Conservation (phyloP, 1,140 invertebrate species). For the Drosophila busckii region DNA sequence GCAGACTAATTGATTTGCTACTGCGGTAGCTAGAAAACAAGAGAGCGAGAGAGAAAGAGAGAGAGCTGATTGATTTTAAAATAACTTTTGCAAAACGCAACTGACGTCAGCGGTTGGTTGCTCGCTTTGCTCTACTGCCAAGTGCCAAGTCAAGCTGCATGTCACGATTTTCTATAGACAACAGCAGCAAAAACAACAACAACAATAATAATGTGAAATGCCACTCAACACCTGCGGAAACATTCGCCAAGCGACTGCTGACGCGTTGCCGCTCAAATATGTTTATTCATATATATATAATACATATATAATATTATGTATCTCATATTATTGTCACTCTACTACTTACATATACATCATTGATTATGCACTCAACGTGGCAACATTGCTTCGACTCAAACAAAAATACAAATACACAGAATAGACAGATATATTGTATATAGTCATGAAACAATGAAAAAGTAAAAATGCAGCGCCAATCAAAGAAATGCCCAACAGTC, state of each 20-base stretch:
- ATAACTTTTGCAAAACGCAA: constrained; percentile 9
- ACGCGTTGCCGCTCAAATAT: constrained; percentile 28
- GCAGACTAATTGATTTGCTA: constrained; percentile 52
- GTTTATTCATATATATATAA: constrained; percentile 4
- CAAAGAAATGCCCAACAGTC: constrained; percentile 7
- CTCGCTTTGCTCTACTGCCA: constrained; percentile 46
- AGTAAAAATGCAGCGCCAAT: constrained; percentile 38
- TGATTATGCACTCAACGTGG: no score
- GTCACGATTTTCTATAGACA: constrained; percentile 64
- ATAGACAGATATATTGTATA: constrained; percentile 30
- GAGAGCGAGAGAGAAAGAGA: not conserved
- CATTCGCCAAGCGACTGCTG: constrained; percentile 61
- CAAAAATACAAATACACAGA: constrained; percentile 6
- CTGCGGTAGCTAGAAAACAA: constrained; percentile 18
- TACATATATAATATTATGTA: constrained; percentile 17
- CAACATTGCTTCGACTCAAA: no score
- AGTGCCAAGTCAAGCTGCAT: constrained; percentile 70
- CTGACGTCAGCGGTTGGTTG: constrained; percentile 52
- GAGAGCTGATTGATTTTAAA: not conserved
- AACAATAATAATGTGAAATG: constrained; percentile 65
- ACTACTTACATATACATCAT: no score
- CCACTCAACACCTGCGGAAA: constrained; percentile 74
- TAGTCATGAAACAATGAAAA: constrained; percentile 24
- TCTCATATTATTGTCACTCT: no score
- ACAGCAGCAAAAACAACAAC: constrained; percentile 19